phyloP scores from a whole-genome alignment of 2,113 vertebrate genomes.

The Genyomyrus donnyi region DNA sequence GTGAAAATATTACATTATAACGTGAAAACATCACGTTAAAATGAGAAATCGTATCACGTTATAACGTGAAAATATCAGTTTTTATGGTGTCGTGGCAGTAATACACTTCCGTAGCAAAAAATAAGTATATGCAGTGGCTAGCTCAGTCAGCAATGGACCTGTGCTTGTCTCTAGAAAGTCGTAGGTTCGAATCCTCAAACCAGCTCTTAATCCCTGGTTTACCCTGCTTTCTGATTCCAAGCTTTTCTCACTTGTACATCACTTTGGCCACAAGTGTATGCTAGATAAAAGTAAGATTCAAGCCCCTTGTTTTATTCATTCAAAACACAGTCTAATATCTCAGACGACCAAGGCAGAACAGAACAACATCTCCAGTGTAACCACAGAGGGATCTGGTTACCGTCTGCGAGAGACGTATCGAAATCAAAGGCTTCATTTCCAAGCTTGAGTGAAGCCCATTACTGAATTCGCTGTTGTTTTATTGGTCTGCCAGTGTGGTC shows the following conservation, averaged over 20 bases:
- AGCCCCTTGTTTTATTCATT: neutral
- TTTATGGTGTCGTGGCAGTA: no score
- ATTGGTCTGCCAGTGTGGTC: neutral
- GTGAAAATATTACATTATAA: no score
- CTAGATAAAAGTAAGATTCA: neutral
- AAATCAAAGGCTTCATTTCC: neutral
- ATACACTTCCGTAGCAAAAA: no score
- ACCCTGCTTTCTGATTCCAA: neutral
- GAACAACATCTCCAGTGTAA: neutral
- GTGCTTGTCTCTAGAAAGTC: neutral
- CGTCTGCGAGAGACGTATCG: neutral
- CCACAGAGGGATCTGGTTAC: neutral
- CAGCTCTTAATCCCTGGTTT: neutral
- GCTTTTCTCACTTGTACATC: neutral
- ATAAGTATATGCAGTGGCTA: neutral
- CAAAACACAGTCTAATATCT: neutral
- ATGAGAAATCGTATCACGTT: no score
- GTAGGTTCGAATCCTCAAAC: neutral
- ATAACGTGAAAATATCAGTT: no score
- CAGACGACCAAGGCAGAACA: neutral
- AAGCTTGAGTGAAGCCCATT: neutral
- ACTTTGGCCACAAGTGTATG: neutral
- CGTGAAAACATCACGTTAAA: no score
- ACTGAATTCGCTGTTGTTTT: neutral
- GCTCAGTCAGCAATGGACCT: neutral